Base-by-base conservation (phyloP, 2,113 vertebrate species). In the Triplophysa tibetana region DNA sequence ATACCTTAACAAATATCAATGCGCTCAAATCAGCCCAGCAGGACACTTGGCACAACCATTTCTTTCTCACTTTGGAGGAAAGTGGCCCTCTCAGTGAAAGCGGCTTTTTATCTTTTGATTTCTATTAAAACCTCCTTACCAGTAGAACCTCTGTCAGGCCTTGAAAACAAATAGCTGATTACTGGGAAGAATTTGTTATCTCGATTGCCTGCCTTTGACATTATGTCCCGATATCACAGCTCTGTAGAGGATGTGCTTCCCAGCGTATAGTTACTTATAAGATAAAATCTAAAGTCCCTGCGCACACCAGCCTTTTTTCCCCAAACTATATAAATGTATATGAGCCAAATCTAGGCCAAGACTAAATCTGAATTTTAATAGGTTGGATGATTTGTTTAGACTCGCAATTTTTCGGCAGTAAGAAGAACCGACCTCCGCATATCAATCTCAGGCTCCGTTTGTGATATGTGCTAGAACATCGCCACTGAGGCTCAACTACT, bases 311-410 rank as follows among this genome's bases (percentile, higher is more conserved):
- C 33, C 56, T 72, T 26, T 79, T n/a, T 85, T 61, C 86, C 87
- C 85, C 81, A 90, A 87, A 90, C 91, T 90, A 91, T 93, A 92
- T 92, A 93, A 92, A 91, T 93, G 90, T 90, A 92, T 93, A 93
- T 92, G 88, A 92, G 90, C 86, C 48, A 79, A 90, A 92, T 90
- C 86, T 88, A 81, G 90, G 90, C 43, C 89, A 89, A 80, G 88
- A 72, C 82, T 68, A 87, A 89, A 88, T 87, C 82, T 50, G 89
- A 91, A 91, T 93, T 89, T 90, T 86, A 92, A 91, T 91, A 69
- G 80, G 52, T 23, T 29, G 2, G 58, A 73, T 84, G 83, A 89
- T 91, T 88, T 89, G 88, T 92, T 89, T 89, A 86, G 87, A 81
- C 86, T 75, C 79, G 88, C 88, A 89, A 85, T 90, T 90, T 76